These are phyloP conservation scores for Holothuria leucospilota DNA, from an alignment of 53 echinoderm and acorn worm genomes.

Conservation along the genomic window DNA sequence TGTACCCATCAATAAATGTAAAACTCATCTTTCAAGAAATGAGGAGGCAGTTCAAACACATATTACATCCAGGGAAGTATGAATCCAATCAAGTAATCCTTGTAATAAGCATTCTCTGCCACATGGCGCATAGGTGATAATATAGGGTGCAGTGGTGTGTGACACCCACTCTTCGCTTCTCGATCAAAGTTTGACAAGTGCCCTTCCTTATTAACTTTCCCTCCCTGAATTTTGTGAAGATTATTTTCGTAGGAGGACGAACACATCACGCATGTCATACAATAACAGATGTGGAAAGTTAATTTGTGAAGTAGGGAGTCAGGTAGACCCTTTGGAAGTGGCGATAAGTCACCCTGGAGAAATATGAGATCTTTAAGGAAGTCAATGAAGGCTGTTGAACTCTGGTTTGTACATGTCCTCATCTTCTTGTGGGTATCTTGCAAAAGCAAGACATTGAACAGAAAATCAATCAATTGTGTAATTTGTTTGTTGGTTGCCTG, in stretches of 20 bases:
- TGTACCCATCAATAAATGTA: too few relatives aligned
- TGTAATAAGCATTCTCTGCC: slow-evolving; percentile 42
- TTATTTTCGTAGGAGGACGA: background rate
- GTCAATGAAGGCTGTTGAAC: too few relatives aligned
- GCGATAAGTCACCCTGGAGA: background rate
- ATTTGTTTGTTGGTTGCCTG: too few relatives aligned
- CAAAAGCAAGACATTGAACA: too few relatives aligned
- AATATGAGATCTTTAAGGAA: background rate
- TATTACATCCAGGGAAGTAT: too few relatives aligned
- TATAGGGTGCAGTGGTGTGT: slow-evolving; percentile 34
- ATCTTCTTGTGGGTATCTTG: too few relatives aligned
- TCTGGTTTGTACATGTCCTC: too few relatives aligned
- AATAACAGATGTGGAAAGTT: slow-evolving; percentile 3
- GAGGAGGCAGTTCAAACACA: too few relatives aligned
- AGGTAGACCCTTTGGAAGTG: slow-evolving; percentile 4
- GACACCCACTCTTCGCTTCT: background rate
- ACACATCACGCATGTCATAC: background rate
- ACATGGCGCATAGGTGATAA: background rate
- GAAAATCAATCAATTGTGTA: too few relatives aligned
- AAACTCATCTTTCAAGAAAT: too few relatives aligned
- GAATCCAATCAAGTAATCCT: too few relatives aligned
- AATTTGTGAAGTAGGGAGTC: slow-evolving; percentile 4
- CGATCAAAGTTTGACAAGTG: slow-evolving; percentile 32
- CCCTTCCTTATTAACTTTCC: background rate
- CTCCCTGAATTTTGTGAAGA: background rate